These are phyloP conservation scores for Pollimyrus isidori DNA, from an alignment of 2,113 vertebrate genomes.

Conservation along the genomic window DNA sequence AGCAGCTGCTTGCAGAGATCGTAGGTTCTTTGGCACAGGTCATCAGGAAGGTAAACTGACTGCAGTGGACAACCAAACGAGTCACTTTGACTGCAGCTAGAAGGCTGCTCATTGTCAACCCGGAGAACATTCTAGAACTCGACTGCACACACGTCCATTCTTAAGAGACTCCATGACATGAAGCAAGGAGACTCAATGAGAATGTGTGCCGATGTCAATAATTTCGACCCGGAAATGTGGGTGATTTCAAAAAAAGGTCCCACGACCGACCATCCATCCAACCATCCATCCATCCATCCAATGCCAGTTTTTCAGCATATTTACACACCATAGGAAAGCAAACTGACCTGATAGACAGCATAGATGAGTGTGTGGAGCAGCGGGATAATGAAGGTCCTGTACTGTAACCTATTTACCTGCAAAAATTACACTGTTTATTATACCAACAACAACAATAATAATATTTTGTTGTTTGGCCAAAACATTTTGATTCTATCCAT, in stretches of 20 bases:
- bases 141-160: background rate
- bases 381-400: slow-evolving; percentile 62
- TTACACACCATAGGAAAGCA: background rate
- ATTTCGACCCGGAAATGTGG: background rate
- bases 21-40: slow-evolving; percentile 60
- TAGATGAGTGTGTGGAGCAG: slow-evolving; percentile 77
- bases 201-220: background rate
- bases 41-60: slow-evolving; percentile 60
- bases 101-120: background rate
- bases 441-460: background rate
- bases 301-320: background rate
- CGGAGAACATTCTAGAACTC: background rate
- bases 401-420: slow-evolving; percentile 57
- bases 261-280: background rate
- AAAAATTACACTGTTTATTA: background rate
- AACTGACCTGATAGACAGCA: slow-evolving; percentile 68
- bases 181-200: background rate
- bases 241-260: background rate
- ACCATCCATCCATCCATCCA: background rate
- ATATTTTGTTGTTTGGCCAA: background rate
- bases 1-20: slow-evolving; percentile 65
- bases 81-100: background rate
- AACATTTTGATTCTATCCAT: background rate
- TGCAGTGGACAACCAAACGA: slow-evolving; percentile 33
- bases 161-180: background rate